Conservation (phyloP, 2,888 invertebrate species). For the Sericinus montela region DNA sequence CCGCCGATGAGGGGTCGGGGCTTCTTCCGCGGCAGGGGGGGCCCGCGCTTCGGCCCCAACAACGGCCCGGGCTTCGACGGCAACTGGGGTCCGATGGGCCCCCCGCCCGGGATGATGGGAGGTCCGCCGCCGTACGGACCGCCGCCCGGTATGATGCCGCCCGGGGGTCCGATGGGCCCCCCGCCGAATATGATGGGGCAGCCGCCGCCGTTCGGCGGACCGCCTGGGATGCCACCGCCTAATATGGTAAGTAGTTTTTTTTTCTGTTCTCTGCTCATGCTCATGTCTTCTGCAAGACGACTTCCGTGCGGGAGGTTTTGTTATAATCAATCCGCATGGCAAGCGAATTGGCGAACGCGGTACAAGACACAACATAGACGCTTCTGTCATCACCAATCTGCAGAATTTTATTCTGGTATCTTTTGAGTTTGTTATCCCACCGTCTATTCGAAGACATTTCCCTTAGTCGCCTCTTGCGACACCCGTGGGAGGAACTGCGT, state of each 20-base stretch:
- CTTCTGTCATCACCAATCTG: no score
- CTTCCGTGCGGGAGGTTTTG: no score
- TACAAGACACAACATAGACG: no score
- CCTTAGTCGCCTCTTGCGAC: no score
- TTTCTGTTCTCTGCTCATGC: no score
- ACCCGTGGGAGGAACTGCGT: no score
- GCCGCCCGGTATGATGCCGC: slow-evolving; percentile 79
- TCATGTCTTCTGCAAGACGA: no score
- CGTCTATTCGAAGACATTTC: no score
- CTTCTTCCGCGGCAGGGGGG: slow-evolving; percentile 74
- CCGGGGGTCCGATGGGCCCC: slow-evolving; percentile 77
- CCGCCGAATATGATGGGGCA: slow-evolving; percentile 80
- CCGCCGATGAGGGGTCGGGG: slow-evolving; percentile 77
- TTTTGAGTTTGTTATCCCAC: no score
- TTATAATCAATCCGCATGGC: no score
- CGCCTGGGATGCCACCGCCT: slow-evolving; percentile 76
- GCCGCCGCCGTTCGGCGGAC: slow-evolving; percentile 71
- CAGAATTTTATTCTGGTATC: no score
- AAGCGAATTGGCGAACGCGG: no score
- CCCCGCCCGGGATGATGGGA: slow-evolving; percentile 75
- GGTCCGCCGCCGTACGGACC: slow-evolving; percentile 69
- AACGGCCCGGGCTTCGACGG: slow-evolving; percentile 76
- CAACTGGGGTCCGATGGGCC: slow-evolving; percentile 85
- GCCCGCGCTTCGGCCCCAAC: slow-evolving; percentile 68
- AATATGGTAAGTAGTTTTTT: slow-evolving; percentile 71